phyloP scores from a whole-genome alignment of 2,113 vertebrate genomes.

The Rhinolophus sinicus region DNA sequence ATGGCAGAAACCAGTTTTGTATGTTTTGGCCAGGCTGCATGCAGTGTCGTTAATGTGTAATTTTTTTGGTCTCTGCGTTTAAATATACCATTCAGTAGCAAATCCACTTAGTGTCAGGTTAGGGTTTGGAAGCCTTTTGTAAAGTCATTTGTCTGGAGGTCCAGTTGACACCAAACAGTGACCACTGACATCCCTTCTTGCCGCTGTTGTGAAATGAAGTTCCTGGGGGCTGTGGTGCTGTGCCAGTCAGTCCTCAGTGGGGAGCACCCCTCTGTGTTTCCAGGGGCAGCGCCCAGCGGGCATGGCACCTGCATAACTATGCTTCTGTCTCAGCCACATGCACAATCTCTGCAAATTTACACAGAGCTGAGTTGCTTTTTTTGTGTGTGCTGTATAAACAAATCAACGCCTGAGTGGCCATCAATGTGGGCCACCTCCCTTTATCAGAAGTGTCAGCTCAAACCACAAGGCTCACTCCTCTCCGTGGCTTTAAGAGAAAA shows the following conservation, averaged over 20 bases:
- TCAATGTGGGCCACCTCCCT: background rate
- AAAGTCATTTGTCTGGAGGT: background rate
- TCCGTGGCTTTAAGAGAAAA: slow-evolving; percentile 40
- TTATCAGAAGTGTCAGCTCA: slow-evolving; percentile 53
- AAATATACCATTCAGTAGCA: background rate
- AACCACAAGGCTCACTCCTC: background rate
- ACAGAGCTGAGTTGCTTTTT: background rate
- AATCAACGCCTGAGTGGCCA: background rate
- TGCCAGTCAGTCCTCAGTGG: background rate
- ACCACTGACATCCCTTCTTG: background rate
- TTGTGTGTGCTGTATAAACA: background rate
- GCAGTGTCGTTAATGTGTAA: background rate
- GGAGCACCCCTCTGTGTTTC: background rate
- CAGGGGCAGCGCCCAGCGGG: background rate
- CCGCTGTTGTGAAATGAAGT: background rate
- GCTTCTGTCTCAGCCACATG: background rate
- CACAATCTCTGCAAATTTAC: background rate
- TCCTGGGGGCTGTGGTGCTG: background rate
- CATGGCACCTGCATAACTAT: background rate
- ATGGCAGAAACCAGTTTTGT: background rate
- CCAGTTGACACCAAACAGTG: background rate
- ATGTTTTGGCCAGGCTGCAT: background rate
- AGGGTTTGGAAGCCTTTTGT: background rate
- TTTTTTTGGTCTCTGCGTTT: background rate
- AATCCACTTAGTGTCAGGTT: background rate